Conservation (phyloP, 2,888 invertebrate species). For the Brenthis hecate region DNA sequence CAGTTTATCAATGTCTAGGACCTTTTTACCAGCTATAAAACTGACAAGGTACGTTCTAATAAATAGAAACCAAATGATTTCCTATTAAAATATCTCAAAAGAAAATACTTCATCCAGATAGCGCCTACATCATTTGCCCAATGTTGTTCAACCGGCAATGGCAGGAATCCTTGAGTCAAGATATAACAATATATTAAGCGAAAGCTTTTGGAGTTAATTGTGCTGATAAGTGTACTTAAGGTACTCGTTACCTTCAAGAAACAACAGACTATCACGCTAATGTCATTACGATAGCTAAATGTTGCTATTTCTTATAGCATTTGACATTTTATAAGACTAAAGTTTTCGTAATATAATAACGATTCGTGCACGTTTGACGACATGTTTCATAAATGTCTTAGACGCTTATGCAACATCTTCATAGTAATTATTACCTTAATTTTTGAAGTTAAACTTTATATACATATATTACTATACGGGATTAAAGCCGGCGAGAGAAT, state of each 20-base stretch:
- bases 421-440: not conserved
- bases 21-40: constrained; percentile 51
- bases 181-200: constrained; percentile 57
- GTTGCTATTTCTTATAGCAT: constrained; percentile 32
- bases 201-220: constrained; percentile 67
- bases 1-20: constrained; percentile 53
- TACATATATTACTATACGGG: no score
- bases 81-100: constrained; percentile 61
- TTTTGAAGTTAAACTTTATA: not conserved
- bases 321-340: constrained; percentile 33
- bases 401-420: not conserved
- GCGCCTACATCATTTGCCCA: constrained; percentile 50
- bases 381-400: constrained; percentile 16
- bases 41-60: constrained; percentile 50
- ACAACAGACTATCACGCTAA: constrained; percentile 32
- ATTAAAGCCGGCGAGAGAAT: no score
- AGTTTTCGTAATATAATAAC: constrained; percentile 23
- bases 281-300: constrained; percentile 32
- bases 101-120: constrained; percentile 56
- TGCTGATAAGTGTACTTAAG: constrained; percentile 54
- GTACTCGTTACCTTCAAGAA: constrained; percentile 29
- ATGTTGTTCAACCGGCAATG: constrained; percentile 49
- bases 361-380: constrained; percentile 15
- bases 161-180: constrained; percentile 46
- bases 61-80: constrained; percentile 59